phyloP scores from a whole-genome alignment of 2,797 vertebrate genomes.

The Scarus forsteni region DNA sequence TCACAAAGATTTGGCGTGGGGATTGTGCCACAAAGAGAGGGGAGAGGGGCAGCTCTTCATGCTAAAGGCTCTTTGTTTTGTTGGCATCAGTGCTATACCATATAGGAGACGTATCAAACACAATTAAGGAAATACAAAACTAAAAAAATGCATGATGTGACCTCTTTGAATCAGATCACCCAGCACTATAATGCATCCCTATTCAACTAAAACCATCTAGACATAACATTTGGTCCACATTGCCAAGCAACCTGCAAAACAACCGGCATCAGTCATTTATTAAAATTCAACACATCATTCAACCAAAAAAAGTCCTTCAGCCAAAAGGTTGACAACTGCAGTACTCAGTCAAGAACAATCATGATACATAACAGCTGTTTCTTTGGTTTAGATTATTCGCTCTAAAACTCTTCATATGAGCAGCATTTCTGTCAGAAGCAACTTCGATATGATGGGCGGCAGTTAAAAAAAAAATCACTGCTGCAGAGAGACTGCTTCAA shows the following conservation, averaged over 20 bases:
- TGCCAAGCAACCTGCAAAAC: not conserved
- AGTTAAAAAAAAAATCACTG: constrained; percentile 53
- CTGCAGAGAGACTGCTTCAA: constrained; percentile 39
- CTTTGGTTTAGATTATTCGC: constrained; percentile 41
- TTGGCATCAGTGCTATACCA: no score
- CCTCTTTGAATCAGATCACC: no score
- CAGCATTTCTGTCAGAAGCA: constrained; percentile 35
- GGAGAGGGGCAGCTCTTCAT: no score
- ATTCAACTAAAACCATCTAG: no score
- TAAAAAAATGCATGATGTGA: no score
- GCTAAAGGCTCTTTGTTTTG: no score
- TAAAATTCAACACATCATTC: not conserved
- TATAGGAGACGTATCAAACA: no score
- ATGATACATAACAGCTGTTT: constrained; percentile 41
- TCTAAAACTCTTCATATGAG: constrained; percentile 47
- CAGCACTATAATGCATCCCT: no score
- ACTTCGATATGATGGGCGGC: constrained; percentile 50
- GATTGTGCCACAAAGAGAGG: no score
- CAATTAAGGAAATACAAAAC: no score
- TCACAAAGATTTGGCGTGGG: no score
- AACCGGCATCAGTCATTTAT: not conserved
- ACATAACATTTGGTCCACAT: no score
- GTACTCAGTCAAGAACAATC: constrained; percentile 7
- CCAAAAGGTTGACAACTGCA: constrained; percentile 1
- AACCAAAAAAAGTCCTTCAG: constrained; percentile 21